Evolutionary conservation across 2,888 invertebrate species (phyloP), one percentile per base, ranked within the genome.

Genomic region (Panopea generosa): DNA sequence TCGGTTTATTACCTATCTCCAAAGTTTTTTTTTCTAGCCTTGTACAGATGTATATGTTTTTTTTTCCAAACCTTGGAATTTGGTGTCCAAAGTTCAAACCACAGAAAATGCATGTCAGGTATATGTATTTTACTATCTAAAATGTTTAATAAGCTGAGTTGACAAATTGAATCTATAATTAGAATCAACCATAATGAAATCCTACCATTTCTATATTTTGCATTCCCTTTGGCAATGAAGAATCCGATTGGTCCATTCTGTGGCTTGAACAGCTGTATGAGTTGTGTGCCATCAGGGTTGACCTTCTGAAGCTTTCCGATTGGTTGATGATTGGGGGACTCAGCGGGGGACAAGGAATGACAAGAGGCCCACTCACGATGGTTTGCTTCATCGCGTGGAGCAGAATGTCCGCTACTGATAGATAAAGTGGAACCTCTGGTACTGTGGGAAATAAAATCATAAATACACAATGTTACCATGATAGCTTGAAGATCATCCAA

Each of bases 171-270:
- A n/a, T n/a, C n/a, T n/a, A n/a, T n/a, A n/a, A n/a, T n/a, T n/a
- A n/a, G n/a, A n/a, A n/a, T n/a, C n/a, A n/a, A n/a, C n/a, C n/a
- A n/a, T n/a, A n/a, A n/a, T 33, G 33, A 33, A 33, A 33, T 33
- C 33, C 80, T 81, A 91, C 91, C 90, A 84, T 90, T 86, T 38
- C 88, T 85, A 70, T 86, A 89, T 29, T 88, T 86, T 14, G 87
- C 85, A 60, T 83, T 89, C 14, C 91, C 91, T 50, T 90, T 84
- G 0, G 91, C 89, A n/a, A 92, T 90, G 63, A 90, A 91, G 75
- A 92, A 90, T 4, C 92, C 92, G 26, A 91, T 87, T 11, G 89
- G 89, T 38, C 90, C 90, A 56, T 86, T 82, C 1, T 83, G 83
- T 18, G 90, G 90, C 56, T 88, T 87, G 0, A 74, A 76, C 0